Evolutionary conservation across 2,888 invertebrate genomes (phyloP), one percentile per base, ranked within the genome.

Genomic region (Spodoptera littoralis): DNA sequence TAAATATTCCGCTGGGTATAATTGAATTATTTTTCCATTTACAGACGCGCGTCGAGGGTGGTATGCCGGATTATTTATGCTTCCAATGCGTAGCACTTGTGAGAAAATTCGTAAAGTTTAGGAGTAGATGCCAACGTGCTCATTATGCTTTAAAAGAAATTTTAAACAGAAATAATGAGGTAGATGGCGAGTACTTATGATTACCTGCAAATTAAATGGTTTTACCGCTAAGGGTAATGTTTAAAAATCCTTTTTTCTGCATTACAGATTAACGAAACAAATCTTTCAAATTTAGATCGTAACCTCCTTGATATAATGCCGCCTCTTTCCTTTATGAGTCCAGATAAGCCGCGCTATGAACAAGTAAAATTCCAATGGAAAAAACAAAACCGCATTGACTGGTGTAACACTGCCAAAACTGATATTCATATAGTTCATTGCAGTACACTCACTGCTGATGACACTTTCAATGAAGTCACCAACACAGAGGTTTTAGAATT

Each of bases 11-110:
- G 4, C 8, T 12, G n/a, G 8, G 42, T 50, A 11, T 22, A 45
- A 46, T 44, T 9, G 11, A 8, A 12, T 41, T n/a, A 2, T 54
- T 30, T 22, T 50, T 11, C 36, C 44, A 57, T 73, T 90, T 90
- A 59, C 86, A 94, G 93, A 86, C 84, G 9, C 60, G 56, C 6
- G 77, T 79, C 56, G 84, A 83, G 3, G 84, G 82, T 76, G 93
- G 92, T 0, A 74, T 93, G 70, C 92, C 93, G 4, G 84, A 89
- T 58, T 90, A 90, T 75, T 79, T 94, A 61, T 94, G 94, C 79
- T 82, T 85, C 48, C 88, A 89, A 73, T 94, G 94, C 75, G 68
- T 76, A 53, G 86, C 88, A 3, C 85, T 86, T 63, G 80, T 93
- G 4, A 87, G 74, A 73, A 84, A 84, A 3, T 92, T 83, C 53